Base-by-base conservation (phyloP, 2,888 invertebrate species). In the Iphiclides podalirius region DNA sequence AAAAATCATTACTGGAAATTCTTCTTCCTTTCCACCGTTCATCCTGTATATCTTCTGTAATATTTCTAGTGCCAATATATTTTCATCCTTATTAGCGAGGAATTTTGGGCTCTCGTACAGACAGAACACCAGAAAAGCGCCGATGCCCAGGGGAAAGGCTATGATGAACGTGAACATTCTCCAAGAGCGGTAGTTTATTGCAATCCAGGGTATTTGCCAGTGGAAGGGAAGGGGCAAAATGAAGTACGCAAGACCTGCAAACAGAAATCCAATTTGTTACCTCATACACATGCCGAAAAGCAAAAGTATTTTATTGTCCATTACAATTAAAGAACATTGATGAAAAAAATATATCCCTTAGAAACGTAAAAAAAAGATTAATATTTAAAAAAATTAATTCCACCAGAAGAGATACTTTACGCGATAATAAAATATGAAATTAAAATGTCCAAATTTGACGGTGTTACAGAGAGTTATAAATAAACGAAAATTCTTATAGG, bases 81-180 rank as follows among this genome's bases (percentile, higher is more conserved):
- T 72, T 46, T 90, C 76, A 0, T 92, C 92, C 54, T 90, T 90
- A 14, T 92, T 90, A 4, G 93, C 85, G 47, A 93, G 77, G 66
- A 92, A 95, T 70, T 94, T 94, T 0, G 95, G 95, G 58, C 94
- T 95, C 70, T 95, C 95, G 0, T 94, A 92, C 20, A 93, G 77
- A 34, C 73, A 80, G 0, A 83, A 66, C 26, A 92, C 74, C 47
- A 91, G 79, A 0, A 91, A 7, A 0, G 91, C 90, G 35, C 94
- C 90, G 0, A 92, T 20, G 0, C 75, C 78, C 3, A 79, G 47
- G 0, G 75, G 73, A 0, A 72, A 11, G 0, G 79, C 69, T 48
- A 77, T 42, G 0, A 67, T 55, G 0, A 93, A 74, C 0, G 94
- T 75, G 52, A 93, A 91, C 7, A 94, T 64, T 12, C 95, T 88